A percentile compares a stretch with the other conserved stretches of the same genome.
These are phyloP conservation scores for Indicator maculatus DNA, from an alignment of 2,113 vertebrate genomes.

Conservation along the genomic window DNA sequence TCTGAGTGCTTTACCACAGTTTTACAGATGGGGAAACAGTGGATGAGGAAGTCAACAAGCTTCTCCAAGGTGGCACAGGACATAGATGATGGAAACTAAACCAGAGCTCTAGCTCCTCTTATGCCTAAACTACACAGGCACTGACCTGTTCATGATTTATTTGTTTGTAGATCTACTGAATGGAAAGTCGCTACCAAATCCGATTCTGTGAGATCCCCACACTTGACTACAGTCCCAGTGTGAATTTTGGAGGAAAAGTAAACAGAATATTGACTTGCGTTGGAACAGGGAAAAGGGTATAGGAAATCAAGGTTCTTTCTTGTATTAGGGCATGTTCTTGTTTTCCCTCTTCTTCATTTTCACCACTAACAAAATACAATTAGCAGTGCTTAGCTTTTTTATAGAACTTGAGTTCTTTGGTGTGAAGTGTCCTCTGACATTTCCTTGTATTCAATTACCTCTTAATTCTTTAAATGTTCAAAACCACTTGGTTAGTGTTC, in stretches of 20 bases:
- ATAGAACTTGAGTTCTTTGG: background rate
- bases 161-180: background rate
- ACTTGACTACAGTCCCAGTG: background rate
- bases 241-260: background rate
- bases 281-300: background rate
- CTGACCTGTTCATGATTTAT: background rate
- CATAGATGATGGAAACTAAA: background rate
- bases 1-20: background rate
- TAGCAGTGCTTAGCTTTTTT: background rate
- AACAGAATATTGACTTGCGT: background rate
- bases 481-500: background rate
- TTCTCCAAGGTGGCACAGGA: background rate
- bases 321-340: background rate
- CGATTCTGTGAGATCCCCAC: background rate
- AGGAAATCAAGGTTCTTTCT: background rate
- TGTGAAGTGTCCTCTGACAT: background rate
- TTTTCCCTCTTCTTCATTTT: background rate
- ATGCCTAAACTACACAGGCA: rapidly evolving
- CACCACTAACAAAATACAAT: background rate
- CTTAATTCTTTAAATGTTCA: background rate
- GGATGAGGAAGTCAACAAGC: background rate
- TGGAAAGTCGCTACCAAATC: background rate
- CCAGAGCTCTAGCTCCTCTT: background rate
- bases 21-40: background rate
- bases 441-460: background rate